Evolutionary conservation across 2,113 vertebrate species (phyloP).

Genomic region (Dicentrarchus labrax): DNA sequence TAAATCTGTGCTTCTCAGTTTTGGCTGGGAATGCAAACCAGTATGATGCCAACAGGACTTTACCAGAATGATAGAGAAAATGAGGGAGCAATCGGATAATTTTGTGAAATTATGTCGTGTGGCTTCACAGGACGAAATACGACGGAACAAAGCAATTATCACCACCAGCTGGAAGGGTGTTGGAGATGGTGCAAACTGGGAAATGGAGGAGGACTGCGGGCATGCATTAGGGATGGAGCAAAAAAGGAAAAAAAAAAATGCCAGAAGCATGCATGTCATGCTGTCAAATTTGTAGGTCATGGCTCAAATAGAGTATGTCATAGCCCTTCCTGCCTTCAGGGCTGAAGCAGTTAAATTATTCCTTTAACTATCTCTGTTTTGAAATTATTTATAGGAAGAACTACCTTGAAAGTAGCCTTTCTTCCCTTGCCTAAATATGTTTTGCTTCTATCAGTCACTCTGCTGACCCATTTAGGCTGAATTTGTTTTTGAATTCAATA

Average conservation of each 20-base stretch:
- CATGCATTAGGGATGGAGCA: constrained; percentile 14
- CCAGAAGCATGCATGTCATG: constrained; percentile 44
- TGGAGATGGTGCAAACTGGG: constrained; percentile 7
- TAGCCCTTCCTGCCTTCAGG: constrained; percentile 16
- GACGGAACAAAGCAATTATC: constrained; percentile 43
- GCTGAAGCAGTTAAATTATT: constrained; percentile 38
- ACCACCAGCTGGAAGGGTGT: constrained; percentile 44
- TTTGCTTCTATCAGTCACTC: constrained; percentile 4
- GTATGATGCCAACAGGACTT: constrained; percentile 7
- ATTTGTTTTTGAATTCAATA: not conserved
- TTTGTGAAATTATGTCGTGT: constrained; percentile 20
- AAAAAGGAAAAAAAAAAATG: not conserved
- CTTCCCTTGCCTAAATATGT: not conserved
- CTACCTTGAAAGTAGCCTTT: constrained; percentile 18
- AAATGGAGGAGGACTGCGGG: constrained; percentile 6
- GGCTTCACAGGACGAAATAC: constrained; percentile 22
- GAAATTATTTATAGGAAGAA: constrained; percentile 19
- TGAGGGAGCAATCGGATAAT: constrained; percentile 12
- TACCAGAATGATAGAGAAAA: constrained; percentile 6
- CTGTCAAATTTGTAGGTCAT: constrained; percentile 70
- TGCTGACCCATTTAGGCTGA: constrained; percentile 13
- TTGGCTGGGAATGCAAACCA: constrained; percentile 12
- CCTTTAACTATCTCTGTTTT: constrained; percentile 16
- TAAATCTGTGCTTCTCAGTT: constrained; percentile 23
- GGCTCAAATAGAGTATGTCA: constrained; percentile 57